phyloP scores from a whole-genome alignment of 2,113 vertebrate genomes.

The Ramphastos sulfuratus region DNA sequence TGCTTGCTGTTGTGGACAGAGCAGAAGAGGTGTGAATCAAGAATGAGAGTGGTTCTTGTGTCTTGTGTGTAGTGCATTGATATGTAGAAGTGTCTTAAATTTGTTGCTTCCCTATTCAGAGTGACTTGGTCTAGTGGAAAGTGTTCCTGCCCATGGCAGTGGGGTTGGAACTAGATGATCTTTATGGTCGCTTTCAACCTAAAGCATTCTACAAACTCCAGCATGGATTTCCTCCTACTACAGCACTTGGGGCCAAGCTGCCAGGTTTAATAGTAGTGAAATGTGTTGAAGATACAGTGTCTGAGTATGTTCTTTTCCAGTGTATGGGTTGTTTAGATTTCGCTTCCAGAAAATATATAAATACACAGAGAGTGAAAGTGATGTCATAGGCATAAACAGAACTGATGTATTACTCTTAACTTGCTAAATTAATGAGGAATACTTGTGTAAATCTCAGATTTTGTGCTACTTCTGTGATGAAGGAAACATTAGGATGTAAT shows the following conservation, averaged over 20 bases:
- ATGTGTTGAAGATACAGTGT: not conserved
- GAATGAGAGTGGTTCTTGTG: not conserved
- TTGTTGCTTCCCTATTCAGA: not conserved
- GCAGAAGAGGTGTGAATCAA: not conserved
- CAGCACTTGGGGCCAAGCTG: not conserved
- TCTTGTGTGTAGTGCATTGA: fast-evolving
- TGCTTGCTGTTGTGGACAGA: not conserved
- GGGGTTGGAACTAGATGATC: not conserved
- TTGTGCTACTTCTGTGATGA: not conserved
- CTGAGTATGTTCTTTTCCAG: fast-evolving
- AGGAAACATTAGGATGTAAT: not conserved
- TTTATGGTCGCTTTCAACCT: not conserved
- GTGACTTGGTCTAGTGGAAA: too few relatives aligned
- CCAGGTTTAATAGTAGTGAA: not conserved
- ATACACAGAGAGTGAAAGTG: not conserved
- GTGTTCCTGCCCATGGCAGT: too few relatives aligned
- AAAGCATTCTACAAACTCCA: not conserved
- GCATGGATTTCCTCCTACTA: not conserved
- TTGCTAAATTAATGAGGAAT: not conserved
- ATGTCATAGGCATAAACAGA: not conserved
- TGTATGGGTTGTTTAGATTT: not conserved
- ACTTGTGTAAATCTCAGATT: not conserved
- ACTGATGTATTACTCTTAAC: not conserved
- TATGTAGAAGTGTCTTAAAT: not conserved
- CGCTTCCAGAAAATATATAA: not conserved